These are phyloP conservation scores for Zaprionus camerounensis DNA, from an alignment of 1,140 invertebrate species.

Conservation along the genomic window DNA sequence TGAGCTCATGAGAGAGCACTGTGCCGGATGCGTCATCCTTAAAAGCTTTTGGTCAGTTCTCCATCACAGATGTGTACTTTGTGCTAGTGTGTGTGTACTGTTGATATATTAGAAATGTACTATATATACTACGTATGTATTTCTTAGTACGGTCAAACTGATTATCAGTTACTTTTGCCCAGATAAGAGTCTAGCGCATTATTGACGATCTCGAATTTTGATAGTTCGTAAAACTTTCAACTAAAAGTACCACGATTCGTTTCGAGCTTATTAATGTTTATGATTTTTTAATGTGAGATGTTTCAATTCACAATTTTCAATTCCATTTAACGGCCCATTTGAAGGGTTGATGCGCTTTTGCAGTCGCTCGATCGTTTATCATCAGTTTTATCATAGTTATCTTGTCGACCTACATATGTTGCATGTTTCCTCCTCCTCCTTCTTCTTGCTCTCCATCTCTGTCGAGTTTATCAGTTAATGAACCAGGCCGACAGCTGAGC, in stretches of 20 bases:
- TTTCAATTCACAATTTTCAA: background rate
- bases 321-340: constrained; percentile 4
- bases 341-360: constrained; percentile 7
- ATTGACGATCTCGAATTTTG: constrained; percentile 4
- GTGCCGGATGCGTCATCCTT: constrained; percentile 42
- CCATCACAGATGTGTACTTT: background rate
- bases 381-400: constrained; percentile 45
- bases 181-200: constrained; percentile 30
- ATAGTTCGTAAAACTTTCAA: background rate
- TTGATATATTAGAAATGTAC: background rate
- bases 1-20: constrained; percentile 42
- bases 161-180: constrained; percentile 1
- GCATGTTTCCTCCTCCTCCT: constrained; percentile 14
- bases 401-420: constrained; percentile 51
- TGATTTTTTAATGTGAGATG: background rate
- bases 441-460: background rate
- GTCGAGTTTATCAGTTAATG: constrained; percentile 62
- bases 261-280: too few relatives aligned
- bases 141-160: constrained; percentile 28
- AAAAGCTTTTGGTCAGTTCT: constrained; percentile 13
- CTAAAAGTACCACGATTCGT: background rate
- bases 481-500: constrained; percentile 48
- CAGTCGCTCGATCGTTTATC: background rate
- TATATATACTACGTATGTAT: background rate
- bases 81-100: background rate